Evolutionary conservation across 2,888 invertebrate genomes (phyloP), one percentile per base, ranked within the genome.

Genomic region (Dasysyrphus albostriatus): DNA sequence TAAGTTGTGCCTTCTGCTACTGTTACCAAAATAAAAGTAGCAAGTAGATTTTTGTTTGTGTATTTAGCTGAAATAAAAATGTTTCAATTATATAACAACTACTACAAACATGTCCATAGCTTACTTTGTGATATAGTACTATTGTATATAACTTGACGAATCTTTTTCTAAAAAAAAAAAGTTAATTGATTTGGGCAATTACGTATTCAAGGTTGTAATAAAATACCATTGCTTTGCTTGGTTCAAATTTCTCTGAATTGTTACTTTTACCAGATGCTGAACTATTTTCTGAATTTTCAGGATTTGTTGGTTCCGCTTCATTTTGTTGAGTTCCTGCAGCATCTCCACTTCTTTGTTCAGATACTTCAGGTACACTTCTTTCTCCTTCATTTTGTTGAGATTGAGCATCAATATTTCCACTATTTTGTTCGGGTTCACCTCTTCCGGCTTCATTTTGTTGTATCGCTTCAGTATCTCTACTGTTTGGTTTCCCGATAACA

Each of bases 61-160:
- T 91, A 92, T 88, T 91, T 92, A 56, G 91, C 92, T 92, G 77
- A 39, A 75, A 82, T 14, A 37, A 65, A 39, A 24, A 14, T 47
- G 24, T 44, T 32, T 16, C 16, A 37, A 69, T 12, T 4, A 51
- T 12, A 39, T 32, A 70, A 32, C 3, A 44, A 32, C 44, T 3
- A 54, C 4, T 24, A 32, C 14, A 5, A 24, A 14, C 37, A 19
- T 59, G 16, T 32, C 3, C 5, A 44, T 24, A 16, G 29, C 90
- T 89, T 89, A 92, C 92, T 90, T 88, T 92, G 92, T 14, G 89
- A 80, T 91, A 92, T 92, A 34, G 91, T 88, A 14, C 88, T 90
- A 7, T 89, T 54, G 58, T 90, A 90, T 2, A 92, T 58, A 1
- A 54, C 76, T 2, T 89, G 19, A 0, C 92, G 89, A 58, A 88